Evolutionary conservation across 2,888 invertebrate species (phyloP), one percentile per base, ranked within the genome.

Genomic region (Bombylius major): DNA sequence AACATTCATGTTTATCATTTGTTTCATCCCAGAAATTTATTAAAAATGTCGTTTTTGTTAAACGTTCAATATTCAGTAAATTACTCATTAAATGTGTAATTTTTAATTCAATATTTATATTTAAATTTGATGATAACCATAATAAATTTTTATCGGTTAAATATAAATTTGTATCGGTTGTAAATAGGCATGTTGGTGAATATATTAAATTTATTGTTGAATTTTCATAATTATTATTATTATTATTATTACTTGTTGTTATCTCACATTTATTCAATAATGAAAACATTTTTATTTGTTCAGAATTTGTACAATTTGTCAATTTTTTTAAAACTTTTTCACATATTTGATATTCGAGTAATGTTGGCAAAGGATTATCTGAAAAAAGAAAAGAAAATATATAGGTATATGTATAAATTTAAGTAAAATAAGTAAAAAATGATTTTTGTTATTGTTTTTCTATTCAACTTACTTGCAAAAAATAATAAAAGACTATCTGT

Each of bases 11-110:
- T 44, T 69, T 69, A 52, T 75, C 74, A 54, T 73, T 73, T 2
- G 73, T 71, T 63, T 80, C 79, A 58, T 79, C 78, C 47, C 78
- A 64, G 59, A 79, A 81, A 62, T 75, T 76, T 12, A 81, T 67
- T 44, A 65, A 68, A 50, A 78, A 67, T 3, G 63, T n/a, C n/a
- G 6, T 14, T 9, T 57, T 57, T 11, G 57, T 52, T 65, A 48
- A 47, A 11, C 75, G 73, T 56, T 77, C 76, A 56, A 79, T 74
- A 66, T 77, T 78, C 5, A 79, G 73, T 50, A 80, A 68, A 67
- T 79, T 79, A 58, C 73, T 77, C 71, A 80, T 76, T 6, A 72
- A 69, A 64, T 80, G 79, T 11, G 72, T 73, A 12, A 69, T 63
- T 42, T 68, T 64, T 7, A 76, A 61, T 32, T 69, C 64, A 1